A percentile compares a stretch with the other conserved stretches of the same genome.
phyloP scores from a whole-genome alignment of 2,888 invertebrate species.

The Homarus gammarus region DNA sequence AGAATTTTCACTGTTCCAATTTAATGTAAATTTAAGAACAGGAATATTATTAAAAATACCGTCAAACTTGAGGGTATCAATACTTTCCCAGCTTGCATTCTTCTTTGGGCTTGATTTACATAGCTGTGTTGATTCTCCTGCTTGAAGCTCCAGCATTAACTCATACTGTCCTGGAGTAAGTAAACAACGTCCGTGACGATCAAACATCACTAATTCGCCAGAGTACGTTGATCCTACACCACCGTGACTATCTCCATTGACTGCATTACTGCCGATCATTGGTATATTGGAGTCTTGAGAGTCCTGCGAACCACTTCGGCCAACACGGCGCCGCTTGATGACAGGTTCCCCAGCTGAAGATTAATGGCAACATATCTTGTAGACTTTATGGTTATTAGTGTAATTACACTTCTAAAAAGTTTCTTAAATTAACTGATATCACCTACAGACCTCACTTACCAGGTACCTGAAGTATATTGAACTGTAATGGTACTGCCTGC shows the following conservation, averaged over 20 bases:
- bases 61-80: conserved; percentile 82
- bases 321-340: conserved; percentile 71
- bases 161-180: conserved; percentile 95
- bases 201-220: conserved; percentile 90
- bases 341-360: conserved; percentile 71
- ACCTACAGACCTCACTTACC: too few species aligned
- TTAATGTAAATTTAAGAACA: conserved; percentile 89
- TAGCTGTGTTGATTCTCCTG: conserved; percentile 79
- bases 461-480: too few species aligned
- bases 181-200: conserved; percentile 92
- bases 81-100: conserved; percentile 86
- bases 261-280: conserved; percentile 60
- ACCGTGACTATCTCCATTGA: conserved; percentile 82
- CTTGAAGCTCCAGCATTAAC: conserved; percentile 84
- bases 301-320: conserved; percentile 71
- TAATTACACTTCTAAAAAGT: too few species aligned
- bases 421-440: too few species aligned
- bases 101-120: conserved; percentile 84
- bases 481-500: too few species aligned
- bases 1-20: conserved; percentile 85
- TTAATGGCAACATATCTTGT: too few species aligned
- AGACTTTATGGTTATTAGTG: too few species aligned
- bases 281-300: conserved; percentile 53
- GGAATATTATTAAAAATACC: conserved; percentile 80
- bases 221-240: conserved; percentile 77